Percentiles rank a stretch among this genome's conserved stretches.
These are phyloP conservation scores for Cephus nigrinus DNA, from an alignment of 2,888 invertebrate species.

Conservation along the genomic window DNA sequence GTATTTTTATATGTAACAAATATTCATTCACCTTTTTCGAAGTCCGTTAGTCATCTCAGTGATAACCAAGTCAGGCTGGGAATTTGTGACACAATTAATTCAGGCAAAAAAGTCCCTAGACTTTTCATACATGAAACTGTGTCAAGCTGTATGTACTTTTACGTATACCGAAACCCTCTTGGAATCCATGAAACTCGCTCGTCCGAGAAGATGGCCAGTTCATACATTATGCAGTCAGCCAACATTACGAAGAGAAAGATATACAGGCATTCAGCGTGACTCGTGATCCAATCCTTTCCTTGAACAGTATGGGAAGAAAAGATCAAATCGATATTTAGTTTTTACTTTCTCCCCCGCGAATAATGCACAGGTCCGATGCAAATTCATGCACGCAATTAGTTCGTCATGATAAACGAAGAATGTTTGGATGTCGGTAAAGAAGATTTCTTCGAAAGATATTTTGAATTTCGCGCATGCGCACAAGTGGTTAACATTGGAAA, in stretches of 20 bases:
- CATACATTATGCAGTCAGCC: constrained; percentile 46
- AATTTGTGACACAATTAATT: neutral
- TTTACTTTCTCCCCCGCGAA: neutral
- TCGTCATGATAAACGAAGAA: neutral
- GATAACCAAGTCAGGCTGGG: neutral
- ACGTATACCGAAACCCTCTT: constrained; percentile 6
- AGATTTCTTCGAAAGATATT: neutral
- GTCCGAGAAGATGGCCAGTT: constrained; percentile 36
- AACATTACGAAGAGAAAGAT: neutral
- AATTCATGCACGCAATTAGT: neutral
- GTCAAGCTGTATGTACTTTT: constrained; percentile 26
- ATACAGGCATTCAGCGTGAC: neutral
- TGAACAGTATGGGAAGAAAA: neutral
- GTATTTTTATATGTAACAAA: neutral
- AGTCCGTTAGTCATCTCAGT: neutral
- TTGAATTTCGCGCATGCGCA: neutral
- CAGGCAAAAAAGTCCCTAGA: constrained; percentile 20
- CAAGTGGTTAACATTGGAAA: neutral
- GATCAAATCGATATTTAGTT: neutral
- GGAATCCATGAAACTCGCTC: constrained; percentile 26
- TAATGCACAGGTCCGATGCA: neutral
- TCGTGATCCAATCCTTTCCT: neutral
- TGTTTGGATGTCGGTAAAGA: neutral
- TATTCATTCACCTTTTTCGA: neutral
- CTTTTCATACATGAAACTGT: constrained; percentile 25